Percentiles rank a stretch among this genome's conserved stretches.
Conservation (phyloP, 2,888 invertebrate species). For the Malthinus flaveolus region DNA sequence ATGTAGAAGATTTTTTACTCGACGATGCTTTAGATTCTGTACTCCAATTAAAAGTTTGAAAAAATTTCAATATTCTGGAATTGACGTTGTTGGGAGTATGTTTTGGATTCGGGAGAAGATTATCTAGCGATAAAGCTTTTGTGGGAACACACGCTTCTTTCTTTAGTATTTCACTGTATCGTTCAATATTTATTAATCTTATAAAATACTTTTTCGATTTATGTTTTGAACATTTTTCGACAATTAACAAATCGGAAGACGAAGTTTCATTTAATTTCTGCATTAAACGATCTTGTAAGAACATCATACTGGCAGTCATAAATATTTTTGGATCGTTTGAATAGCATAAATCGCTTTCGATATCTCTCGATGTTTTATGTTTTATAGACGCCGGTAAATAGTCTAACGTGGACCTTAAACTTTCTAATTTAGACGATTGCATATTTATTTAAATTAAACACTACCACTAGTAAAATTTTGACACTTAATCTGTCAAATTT, state of each 20-base stretch:
- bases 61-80: background rate
- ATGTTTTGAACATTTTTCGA: constrained; percentile 30
- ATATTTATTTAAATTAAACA: too few species aligned
- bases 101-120: constrained; percentile 34
- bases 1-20: background rate
- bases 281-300: constrained; percentile 34
- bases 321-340: constrained; percentile 33
- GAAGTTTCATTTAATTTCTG: constrained; percentile 21
- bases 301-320: constrained; percentile 37
- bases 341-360: constrained; percentile 34
- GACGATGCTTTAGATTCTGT: background rate
- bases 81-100: too few species aligned
- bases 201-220: constrained; percentile 31
- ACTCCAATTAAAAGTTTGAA: background rate
- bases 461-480: too few species aligned
- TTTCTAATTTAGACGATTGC: too few species aligned
- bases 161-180: constrained; percentile 32
- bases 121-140: constrained; percentile 28
- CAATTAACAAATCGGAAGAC: constrained; percentile 35
- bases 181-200: constrained; percentile 34
- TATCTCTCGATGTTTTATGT: constrained; percentile 8
- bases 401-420: too few species aligned
- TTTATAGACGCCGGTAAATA: too few species aligned
- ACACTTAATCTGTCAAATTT: too few species aligned
- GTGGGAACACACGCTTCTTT: constrained; percentile 32